Evolutionary conservation across 2,888 invertebrate genomes (phyloP).

Genomic region (Meta bourneti): DNA sequence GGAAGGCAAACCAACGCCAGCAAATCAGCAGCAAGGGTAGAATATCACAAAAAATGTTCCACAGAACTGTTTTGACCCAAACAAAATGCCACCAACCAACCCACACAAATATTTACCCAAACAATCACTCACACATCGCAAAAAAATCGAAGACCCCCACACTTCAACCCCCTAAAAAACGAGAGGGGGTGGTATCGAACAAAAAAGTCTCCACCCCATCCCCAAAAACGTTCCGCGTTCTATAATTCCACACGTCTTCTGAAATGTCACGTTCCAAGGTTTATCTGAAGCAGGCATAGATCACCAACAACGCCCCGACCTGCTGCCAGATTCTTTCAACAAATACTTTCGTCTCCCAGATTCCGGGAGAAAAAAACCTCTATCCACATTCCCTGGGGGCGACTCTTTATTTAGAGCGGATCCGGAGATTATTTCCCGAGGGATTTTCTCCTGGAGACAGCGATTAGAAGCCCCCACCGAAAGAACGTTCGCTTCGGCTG

Average conservation of each 20-base stretch:
- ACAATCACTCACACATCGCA: background rate
- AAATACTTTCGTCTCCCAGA: background rate
- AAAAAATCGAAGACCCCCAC: background rate
- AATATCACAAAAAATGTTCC: background rate
- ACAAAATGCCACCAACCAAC: background rate
- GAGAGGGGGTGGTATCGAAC: background rate
- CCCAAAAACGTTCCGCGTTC: no score
- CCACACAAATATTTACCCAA: background rate
- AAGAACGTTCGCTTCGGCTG: background rate
- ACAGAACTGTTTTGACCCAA: background rate
- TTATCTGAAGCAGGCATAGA: background rate
- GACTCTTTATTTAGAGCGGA: background rate
- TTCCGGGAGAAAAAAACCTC: background rate
- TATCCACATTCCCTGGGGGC: background rate
- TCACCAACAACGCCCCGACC: background rate
- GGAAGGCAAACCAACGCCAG: no score
- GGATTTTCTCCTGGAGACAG: background rate
- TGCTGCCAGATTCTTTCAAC: background rate
- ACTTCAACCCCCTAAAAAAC: background rate
- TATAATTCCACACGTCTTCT: no score
- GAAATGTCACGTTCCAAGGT: background rate
- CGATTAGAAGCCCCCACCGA: background rate
- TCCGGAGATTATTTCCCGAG: background rate
- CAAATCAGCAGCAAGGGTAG: background rate
- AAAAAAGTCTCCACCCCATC: no score